These are phyloP conservation scores for Drosophila vallismaia DNA, from an alignment of 2,888 invertebrate genomes.

Conservation along the genomic window DNA sequence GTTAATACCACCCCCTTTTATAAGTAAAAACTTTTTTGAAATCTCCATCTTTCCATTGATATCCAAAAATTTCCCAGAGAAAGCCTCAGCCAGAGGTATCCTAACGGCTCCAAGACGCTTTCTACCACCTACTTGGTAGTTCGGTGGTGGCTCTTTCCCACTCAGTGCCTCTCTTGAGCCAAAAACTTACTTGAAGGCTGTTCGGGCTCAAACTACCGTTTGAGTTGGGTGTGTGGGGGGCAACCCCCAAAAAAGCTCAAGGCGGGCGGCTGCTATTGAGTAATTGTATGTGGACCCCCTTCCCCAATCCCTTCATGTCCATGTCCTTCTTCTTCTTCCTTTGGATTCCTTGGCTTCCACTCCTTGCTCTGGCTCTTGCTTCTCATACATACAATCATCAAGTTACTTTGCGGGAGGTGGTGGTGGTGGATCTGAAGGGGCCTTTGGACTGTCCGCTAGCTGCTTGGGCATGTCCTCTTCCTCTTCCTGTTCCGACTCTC, in stretches of 20 bases:
- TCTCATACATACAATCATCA: conserved; percentile 64
- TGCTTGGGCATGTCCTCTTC: conserved; percentile 72
- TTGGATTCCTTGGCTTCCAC: conserved; percentile 36
- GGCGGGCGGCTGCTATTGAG: conserved; percentile 69
- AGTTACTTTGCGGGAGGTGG: conserved; percentile 56
- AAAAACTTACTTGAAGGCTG: conserved; percentile 63
- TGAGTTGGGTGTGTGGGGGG: conserved; percentile 43
- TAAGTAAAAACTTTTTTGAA: conserved; percentile 1
- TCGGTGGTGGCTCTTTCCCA: conserved; percentile 31
- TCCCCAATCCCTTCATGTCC: conserved; percentile 5
- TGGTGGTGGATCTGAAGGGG: conserved; percentile 28
- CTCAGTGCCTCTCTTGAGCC: conserved; percentile 40
- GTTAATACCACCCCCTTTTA: conserved; percentile 23
- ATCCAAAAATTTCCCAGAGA: not conserved
- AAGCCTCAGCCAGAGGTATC: not conserved
- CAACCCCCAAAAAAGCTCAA: conserved; percentile 75
- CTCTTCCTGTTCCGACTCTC: conserved; percentile 31
- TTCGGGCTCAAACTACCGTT: conserved; percentile 60
- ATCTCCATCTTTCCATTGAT: not conserved
- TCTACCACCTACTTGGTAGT: conserved; percentile 33
- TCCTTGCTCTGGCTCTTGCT: conserved; percentile 5
- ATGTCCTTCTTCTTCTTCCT: conserved; percentile 12
- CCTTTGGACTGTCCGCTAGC: conserved; percentile 70
- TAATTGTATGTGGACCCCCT: conserved; percentile 64
- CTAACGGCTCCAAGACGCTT: conserved; percentile 37